phyloP scores from a whole-genome alignment of 2,113 vertebrate species.

The Nothoprocta perdicaria region DNA sequence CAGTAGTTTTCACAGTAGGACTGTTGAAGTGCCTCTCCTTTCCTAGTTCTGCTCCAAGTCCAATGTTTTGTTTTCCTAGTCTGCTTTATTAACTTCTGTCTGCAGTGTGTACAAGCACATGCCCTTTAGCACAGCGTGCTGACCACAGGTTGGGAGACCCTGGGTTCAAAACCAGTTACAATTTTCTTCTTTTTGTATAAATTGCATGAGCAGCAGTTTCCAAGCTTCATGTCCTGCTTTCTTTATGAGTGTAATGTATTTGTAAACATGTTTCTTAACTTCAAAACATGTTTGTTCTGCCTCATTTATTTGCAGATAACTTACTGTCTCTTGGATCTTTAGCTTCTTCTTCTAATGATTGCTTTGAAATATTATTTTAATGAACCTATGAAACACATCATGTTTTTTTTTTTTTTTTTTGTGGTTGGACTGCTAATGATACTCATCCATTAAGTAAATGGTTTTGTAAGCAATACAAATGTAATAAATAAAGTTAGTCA shows the following conservation, averaged over 20 bases:
- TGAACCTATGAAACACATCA: conserved; percentile 90
- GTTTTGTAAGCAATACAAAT: conserved; percentile 88
- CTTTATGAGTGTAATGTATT: conserved; percentile 78
- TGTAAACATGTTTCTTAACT: conserved; percentile 84
- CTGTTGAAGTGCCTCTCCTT: background rate
- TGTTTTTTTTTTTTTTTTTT: conserved; percentile 86
- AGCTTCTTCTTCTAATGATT: conserved; percentile 86
- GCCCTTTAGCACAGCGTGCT: background rate
- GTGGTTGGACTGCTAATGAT: conserved; percentile 89
- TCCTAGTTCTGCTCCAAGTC: background rate
- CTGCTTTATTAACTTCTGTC: background rate
- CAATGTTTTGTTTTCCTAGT: background rate
- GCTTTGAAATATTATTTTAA: conserved; percentile 92
- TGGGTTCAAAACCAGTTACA: background rate
- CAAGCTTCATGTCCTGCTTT: conserved; percentile 63
- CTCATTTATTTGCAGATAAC: conserved; percentile 90
- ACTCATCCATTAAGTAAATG: conserved; percentile 95
- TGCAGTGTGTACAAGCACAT: background rate
- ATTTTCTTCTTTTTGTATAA: conserved; percentile 31
- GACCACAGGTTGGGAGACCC: background rate
- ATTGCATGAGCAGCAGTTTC: conserved; percentile 65
- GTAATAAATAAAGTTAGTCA: conserved; percentile 87
- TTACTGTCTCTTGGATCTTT: conserved; percentile 84
- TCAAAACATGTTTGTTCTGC: conserved; percentile 85
- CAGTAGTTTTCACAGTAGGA: background rate